phyloP scores from a whole-genome alignment of 1,140 invertebrate genomes.

The Scaptomyza graminum region DNA sequence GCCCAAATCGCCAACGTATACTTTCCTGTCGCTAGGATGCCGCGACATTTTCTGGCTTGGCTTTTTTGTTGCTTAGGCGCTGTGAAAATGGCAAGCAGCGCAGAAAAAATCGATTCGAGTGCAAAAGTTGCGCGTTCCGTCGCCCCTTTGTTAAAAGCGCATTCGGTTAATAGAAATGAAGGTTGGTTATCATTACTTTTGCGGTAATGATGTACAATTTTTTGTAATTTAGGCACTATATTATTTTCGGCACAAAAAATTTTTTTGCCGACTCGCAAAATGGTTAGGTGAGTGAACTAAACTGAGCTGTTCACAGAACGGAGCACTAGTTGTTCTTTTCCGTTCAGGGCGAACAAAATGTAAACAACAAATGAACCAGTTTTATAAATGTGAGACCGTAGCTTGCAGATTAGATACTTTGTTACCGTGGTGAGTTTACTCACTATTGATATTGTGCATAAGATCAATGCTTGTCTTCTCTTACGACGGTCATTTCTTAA shows the following conservation, averaged over 20 bases:
- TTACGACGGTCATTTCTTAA: neutral
- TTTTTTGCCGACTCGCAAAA: slow-evolving; percentile 40
- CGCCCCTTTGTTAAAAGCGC: slow-evolving; percentile 35
- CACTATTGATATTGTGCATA: slow-evolving; percentile 1
- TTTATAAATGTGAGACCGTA: slow-evolving; percentile 1
- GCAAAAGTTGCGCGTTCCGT: slow-evolving; percentile 25
- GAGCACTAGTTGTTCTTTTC: slow-evolving; percentile 2
- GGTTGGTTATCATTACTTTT: slow-evolving; percentile 36
- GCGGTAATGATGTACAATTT: slow-evolving; percentile 9
- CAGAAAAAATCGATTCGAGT: slow-evolving; percentile 70
- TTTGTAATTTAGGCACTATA: slow-evolving; percentile 50
- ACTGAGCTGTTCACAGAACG: slow-evolving; percentile 10
- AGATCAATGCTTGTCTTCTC: neutral
- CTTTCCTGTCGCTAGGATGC: slow-evolving; percentile 94
- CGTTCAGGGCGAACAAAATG: slow-evolving; percentile 1
- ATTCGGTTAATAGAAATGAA: slow-evolving; percentile 26
- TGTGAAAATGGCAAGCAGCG: slow-evolving; percentile 65
- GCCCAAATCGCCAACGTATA: slow-evolving; percentile 97
- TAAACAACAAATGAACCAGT: slow-evolving; percentile 15
- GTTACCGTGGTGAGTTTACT: neutral
- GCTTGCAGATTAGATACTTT: neutral
- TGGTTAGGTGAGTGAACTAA: slow-evolving; percentile 24
- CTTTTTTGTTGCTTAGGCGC: slow-evolving; percentile 39
- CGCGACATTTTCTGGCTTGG: slow-evolving; percentile 87
- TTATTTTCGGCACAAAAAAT: slow-evolving; percentile 51